Conservation (phyloP, 1,140 invertebrate genomes). For the Drosophila lini region DNA sequence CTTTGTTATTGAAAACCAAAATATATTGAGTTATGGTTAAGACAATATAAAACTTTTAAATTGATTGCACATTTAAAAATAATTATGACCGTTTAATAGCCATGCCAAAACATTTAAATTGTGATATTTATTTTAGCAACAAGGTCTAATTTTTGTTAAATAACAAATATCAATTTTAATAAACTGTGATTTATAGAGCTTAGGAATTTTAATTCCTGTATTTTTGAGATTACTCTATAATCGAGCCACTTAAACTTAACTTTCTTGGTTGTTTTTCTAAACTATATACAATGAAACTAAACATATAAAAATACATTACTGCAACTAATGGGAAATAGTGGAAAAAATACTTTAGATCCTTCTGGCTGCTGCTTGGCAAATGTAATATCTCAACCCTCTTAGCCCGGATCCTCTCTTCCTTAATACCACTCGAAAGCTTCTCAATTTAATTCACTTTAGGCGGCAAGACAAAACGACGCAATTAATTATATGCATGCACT, state of each 20-base stretch:
- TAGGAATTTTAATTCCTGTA: too few species aligned
- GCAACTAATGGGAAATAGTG: neutral
- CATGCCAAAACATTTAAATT: neutral
- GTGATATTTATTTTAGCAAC: neutral
- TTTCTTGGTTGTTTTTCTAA: too few species aligned
- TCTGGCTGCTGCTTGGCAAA: neutral
- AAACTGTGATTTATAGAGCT: neutral
- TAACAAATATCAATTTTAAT: neutral
- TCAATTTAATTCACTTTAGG: conserved; percentile 47
- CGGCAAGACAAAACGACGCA: conserved; percentile 63
- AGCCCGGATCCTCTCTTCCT: too few species aligned
- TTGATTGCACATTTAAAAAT: neutral
- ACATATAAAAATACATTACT: neutral
- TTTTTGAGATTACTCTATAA: too few species aligned
- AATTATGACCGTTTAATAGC: neutral
- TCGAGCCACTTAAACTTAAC: too few species aligned
- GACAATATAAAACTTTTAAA: neutral
- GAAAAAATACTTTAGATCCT: too few species aligned
- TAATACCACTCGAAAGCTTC: neutral
- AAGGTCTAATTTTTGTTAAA: neutral
- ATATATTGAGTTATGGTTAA: neutral
- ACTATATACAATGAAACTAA: neutral
- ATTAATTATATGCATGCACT: conserved; percentile 74
- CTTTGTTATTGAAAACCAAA: neutral
- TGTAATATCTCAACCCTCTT: conserved; percentile 14